Conservation (phyloP, 2,113 vertebrate genomes). For the Echinops telfairi region DNA sequence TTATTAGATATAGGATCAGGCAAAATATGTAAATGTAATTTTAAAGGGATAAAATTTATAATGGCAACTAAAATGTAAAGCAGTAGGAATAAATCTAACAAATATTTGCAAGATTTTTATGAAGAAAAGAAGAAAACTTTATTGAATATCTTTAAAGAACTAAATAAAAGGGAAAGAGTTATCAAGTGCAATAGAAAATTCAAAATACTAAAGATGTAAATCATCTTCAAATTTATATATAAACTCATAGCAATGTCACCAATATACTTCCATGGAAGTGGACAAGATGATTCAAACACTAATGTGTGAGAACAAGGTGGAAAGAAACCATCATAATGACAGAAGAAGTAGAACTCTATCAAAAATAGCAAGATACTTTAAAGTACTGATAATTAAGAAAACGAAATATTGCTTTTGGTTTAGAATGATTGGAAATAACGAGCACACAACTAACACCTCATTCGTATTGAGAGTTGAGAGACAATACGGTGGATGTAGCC, state of each 20-base stretch:
- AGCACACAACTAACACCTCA: background rate
- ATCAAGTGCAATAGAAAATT: conserved; percentile 1
- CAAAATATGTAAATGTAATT: conserved; percentile 8
- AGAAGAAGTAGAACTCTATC: background rate
- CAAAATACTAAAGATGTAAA: conserved; percentile 5
- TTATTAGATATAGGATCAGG: background rate
- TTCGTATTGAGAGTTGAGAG: background rate
- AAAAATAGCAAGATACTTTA: background rate
- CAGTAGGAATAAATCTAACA: conserved; percentile 17
- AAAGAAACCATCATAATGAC: background rate
- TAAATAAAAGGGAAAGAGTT: background rate
- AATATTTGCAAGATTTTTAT: conserved; percentile 34
- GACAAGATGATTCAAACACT: background rate
- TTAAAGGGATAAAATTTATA: background rate
- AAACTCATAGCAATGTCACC: conserved; percentile 7
- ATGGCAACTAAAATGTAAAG: conserved; percentile 33
- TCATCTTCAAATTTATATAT: conserved; percentile 16
- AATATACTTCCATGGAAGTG: background rate
- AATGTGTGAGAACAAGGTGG: background rate
- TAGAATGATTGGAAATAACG: background rate
- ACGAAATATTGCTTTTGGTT: background rate
- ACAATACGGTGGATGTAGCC: background rate
- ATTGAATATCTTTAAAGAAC: conserved; percentile 41
- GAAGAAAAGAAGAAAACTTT: conserved; percentile 59
- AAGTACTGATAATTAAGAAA: background rate